phyloP scores from a whole-genome alignment of 2,888 invertebrate species.

The Mallateleia sp. region DNA sequence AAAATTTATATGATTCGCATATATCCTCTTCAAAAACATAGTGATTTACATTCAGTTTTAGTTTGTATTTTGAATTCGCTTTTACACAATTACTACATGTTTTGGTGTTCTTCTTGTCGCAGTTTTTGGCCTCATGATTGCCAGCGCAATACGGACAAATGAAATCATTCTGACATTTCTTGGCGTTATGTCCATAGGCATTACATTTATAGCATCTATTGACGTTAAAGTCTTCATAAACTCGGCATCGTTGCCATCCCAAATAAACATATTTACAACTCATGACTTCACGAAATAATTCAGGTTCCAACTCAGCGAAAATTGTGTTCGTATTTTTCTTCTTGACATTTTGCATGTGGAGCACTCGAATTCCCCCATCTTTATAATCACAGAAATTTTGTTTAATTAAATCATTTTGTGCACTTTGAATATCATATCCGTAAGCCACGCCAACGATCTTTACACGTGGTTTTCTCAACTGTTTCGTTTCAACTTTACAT shows the following conservation, averaged over 20 bases:
- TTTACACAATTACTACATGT: constrained; percentile 32
- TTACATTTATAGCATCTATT: constrained; percentile 41
- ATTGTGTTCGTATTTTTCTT: constrained; percentile 10
- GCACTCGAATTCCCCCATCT: background rate
- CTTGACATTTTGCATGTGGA: constrained; percentile 17
- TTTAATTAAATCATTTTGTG: background rate
- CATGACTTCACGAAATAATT: background rate
- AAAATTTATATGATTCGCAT: constrained; percentile 24
- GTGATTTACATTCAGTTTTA: constrained; percentile 7
- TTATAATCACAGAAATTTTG: constrained; percentile 28
- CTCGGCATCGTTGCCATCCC: constrained; percentile 39
- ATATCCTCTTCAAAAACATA: constrained; percentile 17
- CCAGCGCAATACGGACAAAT: constrained; percentile 37
- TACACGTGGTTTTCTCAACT: constrained; percentile 26
- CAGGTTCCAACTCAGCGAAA: constrained; percentile 11
- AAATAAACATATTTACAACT: constrained; percentile 9
- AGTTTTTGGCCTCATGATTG: constrained; percentile 16
- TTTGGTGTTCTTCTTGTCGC: background rate
- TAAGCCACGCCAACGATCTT: constrained; percentile 27
- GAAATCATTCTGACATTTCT: constrained; percentile 2
- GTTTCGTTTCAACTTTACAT: constrained; percentile 1
- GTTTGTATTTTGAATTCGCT: constrained; percentile 12
- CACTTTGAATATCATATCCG: background rate
- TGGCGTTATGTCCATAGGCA: constrained; percentile 37
- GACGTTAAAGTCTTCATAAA: constrained; percentile 38